Conservation (phyloP, 2,888 invertebrate genomes). For the Melinaea marsaeus region DNA sequence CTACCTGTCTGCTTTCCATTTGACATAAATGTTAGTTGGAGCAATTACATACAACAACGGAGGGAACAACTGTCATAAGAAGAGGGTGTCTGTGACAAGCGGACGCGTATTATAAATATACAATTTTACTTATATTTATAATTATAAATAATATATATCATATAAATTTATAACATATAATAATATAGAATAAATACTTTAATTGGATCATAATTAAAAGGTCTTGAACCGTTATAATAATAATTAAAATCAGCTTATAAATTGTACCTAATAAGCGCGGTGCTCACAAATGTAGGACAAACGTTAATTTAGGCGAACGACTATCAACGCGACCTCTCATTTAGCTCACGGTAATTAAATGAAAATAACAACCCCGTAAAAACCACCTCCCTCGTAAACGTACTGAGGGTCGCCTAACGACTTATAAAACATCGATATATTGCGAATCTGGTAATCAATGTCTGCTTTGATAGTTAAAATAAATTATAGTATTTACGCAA, state of each 20-base stretch:
- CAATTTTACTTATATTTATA: too few relatives aligned
- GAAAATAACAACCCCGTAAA: slow-evolving; percentile 16
- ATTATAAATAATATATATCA: background rate
- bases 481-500: background rate
- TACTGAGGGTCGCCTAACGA: slow-evolving; percentile 2
- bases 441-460: background rate
- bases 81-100: slow-evolving; percentile 1
- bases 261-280: slow-evolving; percentile 15
- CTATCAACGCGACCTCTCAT: slow-evolving; percentile 18
- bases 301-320: slow-evolving; percentile 15
- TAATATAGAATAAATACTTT: background rate
- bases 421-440: slow-evolving; percentile 2
- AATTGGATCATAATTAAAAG: too few relatives aligned
- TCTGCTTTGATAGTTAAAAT: background rate
- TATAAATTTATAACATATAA: background rate
- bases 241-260: background rate
- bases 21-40: slow-evolving; percentile 34
- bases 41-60: slow-evolving; percentile 25
- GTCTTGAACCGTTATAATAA: too few relatives aligned
- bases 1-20: slow-evolving; percentile 34
- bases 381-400: background rate
- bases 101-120: background rate
- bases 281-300: slow-evolving; percentile 26
- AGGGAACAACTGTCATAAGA: slow-evolving; percentile 10
- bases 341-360: slow-evolving; percentile 21